Percentiles rank a stretch among this genome's conserved stretches.
phyloP scores from a whole-genome alignment of 1,140 invertebrate species.

The Myzus persicae region DNA sequence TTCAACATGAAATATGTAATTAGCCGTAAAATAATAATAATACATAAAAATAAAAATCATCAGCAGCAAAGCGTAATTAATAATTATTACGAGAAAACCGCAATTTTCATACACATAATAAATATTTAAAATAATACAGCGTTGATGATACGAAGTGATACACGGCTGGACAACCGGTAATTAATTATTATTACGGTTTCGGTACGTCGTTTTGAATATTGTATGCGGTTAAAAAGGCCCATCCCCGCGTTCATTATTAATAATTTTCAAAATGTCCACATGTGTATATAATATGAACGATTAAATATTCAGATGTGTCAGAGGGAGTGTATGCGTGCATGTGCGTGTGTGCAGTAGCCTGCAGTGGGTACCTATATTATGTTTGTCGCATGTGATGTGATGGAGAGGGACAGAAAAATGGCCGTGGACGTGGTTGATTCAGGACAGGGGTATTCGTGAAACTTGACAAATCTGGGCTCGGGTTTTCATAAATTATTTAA shows the following conservation, averaged over 20 bases:
- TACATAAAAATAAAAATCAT: not conserved
- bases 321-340: not conserved
- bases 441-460: not conserved
- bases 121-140: slow-evolving; percentile 53
- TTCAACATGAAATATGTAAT: not conserved
- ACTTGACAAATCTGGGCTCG: slow-evolving; percentile 52
- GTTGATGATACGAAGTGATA: slow-evolving; percentile 53
- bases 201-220: slow-evolving; percentile 58
- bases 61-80: not conserved
- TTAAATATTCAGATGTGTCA: slow-evolving; percentile 53
- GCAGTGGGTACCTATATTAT: not conserved
- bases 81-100: slow-evolving; percentile 41
- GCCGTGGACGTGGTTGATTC: not conserved
- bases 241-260: slow-evolving; percentile 45
- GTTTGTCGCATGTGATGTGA: not conserved
- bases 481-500: slow-evolving; percentile 56
- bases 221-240: slow-evolving; percentile 52
- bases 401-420: not conserved
- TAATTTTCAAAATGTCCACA: slow-evolving; percentile 55
- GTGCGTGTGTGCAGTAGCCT: not conserved
- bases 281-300: slow-evolving; percentile 26
- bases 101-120: slow-evolving; percentile 36
- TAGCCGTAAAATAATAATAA: not conserved
- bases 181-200: slow-evolving; percentile 58
- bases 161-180: slow-evolving; percentile 39